Evolutionary conservation across 2,113 vertebrate species (phyloP).

Genomic region (Cynoglossus semilaevis): DNA sequence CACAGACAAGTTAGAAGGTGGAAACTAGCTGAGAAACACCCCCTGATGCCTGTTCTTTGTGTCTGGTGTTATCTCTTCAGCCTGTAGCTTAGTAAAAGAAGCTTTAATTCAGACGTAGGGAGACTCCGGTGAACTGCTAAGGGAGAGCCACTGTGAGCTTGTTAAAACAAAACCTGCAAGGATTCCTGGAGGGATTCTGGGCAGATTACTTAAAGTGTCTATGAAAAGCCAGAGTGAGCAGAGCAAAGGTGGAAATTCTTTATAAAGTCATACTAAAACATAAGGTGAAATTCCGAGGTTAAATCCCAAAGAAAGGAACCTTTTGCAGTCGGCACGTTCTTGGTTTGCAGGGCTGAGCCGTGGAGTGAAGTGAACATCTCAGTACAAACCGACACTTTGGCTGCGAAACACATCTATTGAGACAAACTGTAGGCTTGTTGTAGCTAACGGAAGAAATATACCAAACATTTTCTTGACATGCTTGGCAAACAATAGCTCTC

Average conservation of each 20-base stretch:
- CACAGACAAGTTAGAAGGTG: conserved; percentile 7
- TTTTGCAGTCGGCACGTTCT: not conserved
- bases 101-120: conserved; percentile 51
- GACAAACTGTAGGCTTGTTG: not conserved
- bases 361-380: conserved; percentile 3
- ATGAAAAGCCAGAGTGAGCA: conserved; percentile 17
- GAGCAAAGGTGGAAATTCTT: not conserved
- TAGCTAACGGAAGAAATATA: conserved; percentile 13
- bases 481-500: conserved; percentile 29
- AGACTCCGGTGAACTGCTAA: conserved; percentile 49
- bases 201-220: conserved; percentile 41
- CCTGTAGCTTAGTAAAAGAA: conserved; percentile 54
- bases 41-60: conserved; percentile 17
- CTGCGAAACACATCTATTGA: conserved; percentile 8
- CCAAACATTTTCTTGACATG: conserved; percentile 19
- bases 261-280: not conserved
- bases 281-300: conserved; percentile 10
- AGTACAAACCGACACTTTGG: not conserved
- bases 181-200: conserved; percentile 43
- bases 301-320: conserved; percentile 2
- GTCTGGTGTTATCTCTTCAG: conserved; percentile 49
- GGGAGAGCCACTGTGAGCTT: conserved; percentile 50
- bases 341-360: not conserved
- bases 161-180: conserved; percentile 59
- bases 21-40: conserved; percentile 4